Evolutionary conservation across 2,113 vertebrate genomes (phyloP).

Genomic region (Furnarius figulus): DNA sequence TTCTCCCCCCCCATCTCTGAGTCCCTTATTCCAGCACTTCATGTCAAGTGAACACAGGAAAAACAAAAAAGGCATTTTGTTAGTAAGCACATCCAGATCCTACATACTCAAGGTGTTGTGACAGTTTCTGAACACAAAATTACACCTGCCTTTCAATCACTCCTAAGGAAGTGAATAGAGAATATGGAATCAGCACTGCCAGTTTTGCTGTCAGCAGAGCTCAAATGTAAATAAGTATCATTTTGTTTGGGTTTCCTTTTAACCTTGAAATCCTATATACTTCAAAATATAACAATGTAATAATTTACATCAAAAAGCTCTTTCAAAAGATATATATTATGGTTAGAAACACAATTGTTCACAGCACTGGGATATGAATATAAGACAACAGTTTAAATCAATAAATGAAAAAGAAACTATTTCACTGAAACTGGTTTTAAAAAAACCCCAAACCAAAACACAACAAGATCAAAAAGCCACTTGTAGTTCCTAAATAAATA

Average conservation of each 20-base stretch:
- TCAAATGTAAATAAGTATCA: rapidly evolving
- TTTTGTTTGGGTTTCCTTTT: background rate
- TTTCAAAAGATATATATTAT: background rate
- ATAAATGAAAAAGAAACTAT: background rate
- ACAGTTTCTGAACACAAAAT: background rate
- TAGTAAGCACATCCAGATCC: background rate
- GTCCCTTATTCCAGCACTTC: background rate
- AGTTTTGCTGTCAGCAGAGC: background rate
- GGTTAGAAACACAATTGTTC: background rate
- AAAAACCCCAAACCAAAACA: background rate
- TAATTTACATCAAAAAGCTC: background rate
- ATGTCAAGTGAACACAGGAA: background rate
- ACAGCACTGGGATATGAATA: background rate
- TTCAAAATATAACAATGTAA: background rate
- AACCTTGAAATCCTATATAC: background rate
- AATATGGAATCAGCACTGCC: background rate
- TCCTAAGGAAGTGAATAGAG: background rate
- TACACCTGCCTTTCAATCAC: background rate
- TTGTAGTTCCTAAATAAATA: background rate
- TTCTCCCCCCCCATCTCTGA: rapidly evolving
- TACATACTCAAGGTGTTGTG: background rate
- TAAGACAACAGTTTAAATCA: background rate
- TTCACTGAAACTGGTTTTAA: background rate
- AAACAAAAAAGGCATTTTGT: background rate
- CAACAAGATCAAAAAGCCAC: background rate